Evolutionary conservation across 2,113 vertebrate genomes (phyloP).

Genomic region (Triplophysa rosa): DNA sequence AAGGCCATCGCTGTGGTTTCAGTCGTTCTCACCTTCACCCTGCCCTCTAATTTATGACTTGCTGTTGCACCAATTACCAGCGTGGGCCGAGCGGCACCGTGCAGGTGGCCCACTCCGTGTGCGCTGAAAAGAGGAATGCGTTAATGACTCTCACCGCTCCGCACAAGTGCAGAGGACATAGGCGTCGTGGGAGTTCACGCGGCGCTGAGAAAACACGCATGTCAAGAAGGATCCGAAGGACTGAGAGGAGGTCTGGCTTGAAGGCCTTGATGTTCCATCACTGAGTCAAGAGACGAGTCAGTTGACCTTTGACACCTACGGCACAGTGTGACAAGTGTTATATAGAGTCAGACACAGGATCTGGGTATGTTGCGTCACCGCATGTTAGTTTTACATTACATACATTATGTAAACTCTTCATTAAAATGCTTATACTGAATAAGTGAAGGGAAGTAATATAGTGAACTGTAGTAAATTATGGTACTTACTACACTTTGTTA

Average conservation of each 20-base stretch:
- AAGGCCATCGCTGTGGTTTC: conserved; percentile 42
- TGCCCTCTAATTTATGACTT: conserved; percentile 60
- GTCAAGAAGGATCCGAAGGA: conserved; percentile 24
- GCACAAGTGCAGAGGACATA: conserved; percentile 34
- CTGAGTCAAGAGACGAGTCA: neutral
- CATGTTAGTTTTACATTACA: neutral
- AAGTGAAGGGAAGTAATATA: too few species aligned
- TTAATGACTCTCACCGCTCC: conserved; percentile 50
- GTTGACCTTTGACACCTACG: conserved; percentile 5
- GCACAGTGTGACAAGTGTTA: neutral
- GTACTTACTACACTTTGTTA: too few species aligned
- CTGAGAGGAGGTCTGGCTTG: neutral
- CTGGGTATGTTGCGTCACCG: neutral
- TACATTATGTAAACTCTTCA: neutral
- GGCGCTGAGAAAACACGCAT: conserved; percentile 48
- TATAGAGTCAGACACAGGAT: neutral
- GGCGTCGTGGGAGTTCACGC: conserved; percentile 32
- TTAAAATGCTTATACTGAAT: neutral
- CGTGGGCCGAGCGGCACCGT: neutral
- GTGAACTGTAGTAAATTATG: too few species aligned
- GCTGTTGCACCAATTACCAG: conserved; percentile 61
- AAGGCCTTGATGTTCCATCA: neutral
- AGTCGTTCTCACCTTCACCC: conserved; percentile 18
- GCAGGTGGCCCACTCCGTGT: conserved; percentile 44
- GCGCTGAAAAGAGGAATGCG: conserved; percentile 32